A percentile compares a stretch with the other conserved stretches of the same genome.
Conservation (phyloP, 1,140 invertebrate genomes). For the Potamilus streckersoni region DNA sequence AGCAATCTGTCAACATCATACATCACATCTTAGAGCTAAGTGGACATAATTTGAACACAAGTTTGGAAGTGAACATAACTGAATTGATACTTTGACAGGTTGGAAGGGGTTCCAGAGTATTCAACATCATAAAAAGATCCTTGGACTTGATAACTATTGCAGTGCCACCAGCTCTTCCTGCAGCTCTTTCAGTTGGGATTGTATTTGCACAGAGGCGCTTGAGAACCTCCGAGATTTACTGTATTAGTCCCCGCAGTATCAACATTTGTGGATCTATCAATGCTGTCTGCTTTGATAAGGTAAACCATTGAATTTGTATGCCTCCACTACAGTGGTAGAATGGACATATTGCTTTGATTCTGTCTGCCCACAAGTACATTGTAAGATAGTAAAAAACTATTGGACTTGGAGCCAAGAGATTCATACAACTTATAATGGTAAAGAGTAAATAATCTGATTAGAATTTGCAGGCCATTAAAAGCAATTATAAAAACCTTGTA, state of each 20-base stretch:
- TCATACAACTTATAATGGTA: neutral
- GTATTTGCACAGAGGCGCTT: slow-evolving; percentile 85
- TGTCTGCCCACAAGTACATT: too few species aligned
- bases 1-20: too few species aligned
- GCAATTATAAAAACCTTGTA: too few species aligned
- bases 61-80: neutral
- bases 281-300: slow-evolving; percentile 96
- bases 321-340: too few species aligned
- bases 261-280: slow-evolving; percentile 94
- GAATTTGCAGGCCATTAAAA: too few species aligned
- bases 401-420: slow-evolving; percentile 1
- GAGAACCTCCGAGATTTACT: slow-evolving; percentile 85
- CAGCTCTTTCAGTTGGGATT: slow-evolving; percentile 94
- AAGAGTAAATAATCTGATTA: too few species aligned
- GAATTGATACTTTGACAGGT: slow-evolving; percentile 61
- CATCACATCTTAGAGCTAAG: too few species aligned
- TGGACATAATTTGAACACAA: too few species aligned
- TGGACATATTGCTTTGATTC: too few species aligned
- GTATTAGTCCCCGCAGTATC: slow-evolving; percentile 89
- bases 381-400: too few species aligned
- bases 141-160: slow-evolving; percentile 95
- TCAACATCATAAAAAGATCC: slow-evolving; percentile 78
- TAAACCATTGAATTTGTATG: slow-evolving; percentile 54
- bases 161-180: slow-evolving; percentile 92
- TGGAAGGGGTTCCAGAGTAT: slow-evolving; percentile 68